Percentiles rank a stretch among this genome's conserved stretches.
Evolutionary conservation across 1,140 invertebrate species (phyloP).

Genomic region (Aphidius ervi): DNA sequence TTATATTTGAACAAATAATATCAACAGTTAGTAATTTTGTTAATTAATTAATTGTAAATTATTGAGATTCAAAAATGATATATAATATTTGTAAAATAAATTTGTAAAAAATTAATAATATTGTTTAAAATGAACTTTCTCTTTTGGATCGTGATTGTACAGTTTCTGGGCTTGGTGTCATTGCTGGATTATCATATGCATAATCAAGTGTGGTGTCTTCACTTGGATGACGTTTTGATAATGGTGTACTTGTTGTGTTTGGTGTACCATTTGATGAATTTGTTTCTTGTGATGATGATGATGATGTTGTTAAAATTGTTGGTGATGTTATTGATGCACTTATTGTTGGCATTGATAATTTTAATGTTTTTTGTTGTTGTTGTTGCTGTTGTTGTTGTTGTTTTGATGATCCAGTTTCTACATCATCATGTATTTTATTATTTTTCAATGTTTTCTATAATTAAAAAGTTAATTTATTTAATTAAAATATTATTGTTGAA

Average conservation of each 20-base stretch:
- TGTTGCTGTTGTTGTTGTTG: conserved; percentile 31
- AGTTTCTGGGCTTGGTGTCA: conserved; percentile 58
- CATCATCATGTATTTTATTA: conserved; percentile 35
- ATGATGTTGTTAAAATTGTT: conserved; percentile 29
- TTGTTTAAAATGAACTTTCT: conserved; percentile 44
- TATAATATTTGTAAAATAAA: neutral
- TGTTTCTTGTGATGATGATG: conserved; percentile 42
- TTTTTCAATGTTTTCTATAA: conserved; percentile 30
- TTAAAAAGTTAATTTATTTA: neutral
- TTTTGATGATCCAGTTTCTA: conserved; percentile 28
- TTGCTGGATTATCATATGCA: conserved; percentile 66
- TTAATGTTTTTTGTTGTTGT: conserved; percentile 36
- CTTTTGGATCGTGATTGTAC: conserved; percentile 39
- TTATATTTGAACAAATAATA: neutral
- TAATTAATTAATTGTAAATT: no score
- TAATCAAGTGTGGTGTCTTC: conserved; percentile 67
- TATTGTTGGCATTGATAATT: conserved; percentile 45
- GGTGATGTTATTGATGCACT: conserved; percentile 37
- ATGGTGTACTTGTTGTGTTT: conserved; percentile 55
- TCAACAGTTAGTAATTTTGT: no score
- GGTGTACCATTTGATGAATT: conserved; percentile 55
- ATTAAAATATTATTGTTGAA: no score
- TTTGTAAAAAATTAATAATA: neutral
- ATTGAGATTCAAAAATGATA: no score
- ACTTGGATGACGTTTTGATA: conserved; percentile 58